Base-by-base conservation (phyloP, 2,888 invertebrate genomes). In the Petrolisthes cinctipes region DNA sequence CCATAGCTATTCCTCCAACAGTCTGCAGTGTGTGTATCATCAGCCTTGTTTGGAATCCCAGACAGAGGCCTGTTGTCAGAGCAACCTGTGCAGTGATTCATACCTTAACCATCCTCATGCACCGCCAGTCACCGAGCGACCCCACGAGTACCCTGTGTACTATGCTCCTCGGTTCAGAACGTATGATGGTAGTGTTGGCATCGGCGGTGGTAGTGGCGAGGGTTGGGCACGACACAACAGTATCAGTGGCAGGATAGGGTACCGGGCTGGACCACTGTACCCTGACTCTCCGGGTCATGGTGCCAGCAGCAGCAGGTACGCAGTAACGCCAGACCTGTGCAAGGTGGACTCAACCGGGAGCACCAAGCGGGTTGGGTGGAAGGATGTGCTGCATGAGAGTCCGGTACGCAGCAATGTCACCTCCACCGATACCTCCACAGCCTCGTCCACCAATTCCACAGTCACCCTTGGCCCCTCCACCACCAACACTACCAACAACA, bases 341-440 rank as follows among this genome's bases (percentile, higher is more conserved):
- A 83, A 83, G 57, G 83, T 83, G 73, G 83, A 83, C 53, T 57
- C 73, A 5, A 37, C 75, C 23, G 37, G 37, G 37, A 83, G 66
- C 75, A 83, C 83, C 3, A 83, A 83, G 57, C 71, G 83, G 73
- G 83, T 83, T 23, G 83, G 83, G 7, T 83, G 83, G 83, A 83
- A 83, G 57, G 83, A 83, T 54, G 73, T 56, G n/a, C 83, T 83
- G 14, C 83, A 75, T 54, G 83, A 83, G 20, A 83, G 83, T 20
- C 83, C 83, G 0, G 83, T 54, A 23, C 83, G 37, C 9, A 37
- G 83, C 11, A 83, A 53, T 7, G 23, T 83, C 56, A 56, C 83
- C 57, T 83, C 83, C 11, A 17, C 20, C 9, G 75, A 53, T 56
- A 54, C 83, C 23, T 56, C 75, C 17, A 57, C 53, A 11, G 57